Evolutionary conservation across 2,113 vertebrate genomes (phyloP).

Genomic region (Poeciliopsis retropinna): DNA sequence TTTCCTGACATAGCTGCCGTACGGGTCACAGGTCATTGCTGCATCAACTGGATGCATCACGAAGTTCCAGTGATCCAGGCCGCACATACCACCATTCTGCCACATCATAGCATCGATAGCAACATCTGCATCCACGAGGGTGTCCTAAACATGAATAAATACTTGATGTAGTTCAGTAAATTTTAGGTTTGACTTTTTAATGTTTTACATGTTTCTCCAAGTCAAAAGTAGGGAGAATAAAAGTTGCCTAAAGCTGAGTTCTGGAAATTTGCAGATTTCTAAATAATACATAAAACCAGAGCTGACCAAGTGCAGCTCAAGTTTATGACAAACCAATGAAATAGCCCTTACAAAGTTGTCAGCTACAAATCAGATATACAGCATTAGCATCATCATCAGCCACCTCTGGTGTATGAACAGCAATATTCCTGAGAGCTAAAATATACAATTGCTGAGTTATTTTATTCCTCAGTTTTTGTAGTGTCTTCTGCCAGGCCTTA

Average conservation of each 20-base stretch:
- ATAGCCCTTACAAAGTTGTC: not conserved
- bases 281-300: too few relatives aligned
- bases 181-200: not conserved
- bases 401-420: too few relatives aligned
- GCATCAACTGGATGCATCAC: conserved; percentile 80
- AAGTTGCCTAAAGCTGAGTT: too few relatives aligned
- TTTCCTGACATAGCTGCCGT: conserved; percentile 68
- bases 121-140: conserved; percentile 79
- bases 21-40: conserved; percentile 79
- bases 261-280: too few relatives aligned
- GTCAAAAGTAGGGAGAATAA: too few relatives aligned
- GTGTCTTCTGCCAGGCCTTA: too few relatives aligned
- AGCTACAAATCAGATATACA: not conserved
- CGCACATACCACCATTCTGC: conserved; percentile 82
- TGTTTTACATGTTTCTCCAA: too few relatives aligned
- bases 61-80: conserved; percentile 82
- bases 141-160: conserved; percentile 66
- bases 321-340: not conserved
- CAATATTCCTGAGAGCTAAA: too few relatives aligned
- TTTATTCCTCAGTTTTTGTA: too few relatives aligned
- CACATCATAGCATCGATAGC: conserved; percentile 82
- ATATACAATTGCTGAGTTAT: too few relatives aligned
- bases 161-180: not conserved
- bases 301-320: not conserved
- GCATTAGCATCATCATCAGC: too few relatives aligned